Evolutionary conservation across 2,888 invertebrate genomes (phyloP).

Genomic region (Pinctada fucata): DNA sequence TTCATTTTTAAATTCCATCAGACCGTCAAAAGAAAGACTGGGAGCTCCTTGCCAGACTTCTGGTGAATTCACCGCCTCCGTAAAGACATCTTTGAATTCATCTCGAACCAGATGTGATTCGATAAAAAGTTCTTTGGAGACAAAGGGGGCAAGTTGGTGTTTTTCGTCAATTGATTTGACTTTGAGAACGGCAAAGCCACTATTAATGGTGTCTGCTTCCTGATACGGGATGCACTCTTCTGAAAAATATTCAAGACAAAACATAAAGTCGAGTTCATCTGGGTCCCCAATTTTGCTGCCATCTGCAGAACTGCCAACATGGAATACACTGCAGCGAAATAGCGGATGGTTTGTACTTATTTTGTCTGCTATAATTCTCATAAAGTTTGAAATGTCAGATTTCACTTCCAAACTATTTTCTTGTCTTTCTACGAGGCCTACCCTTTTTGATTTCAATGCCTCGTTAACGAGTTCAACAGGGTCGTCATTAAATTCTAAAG

Average conservation of each 20-base stretch:
- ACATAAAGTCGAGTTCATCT: slow-evolving; percentile 18
- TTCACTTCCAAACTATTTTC: slow-evolving; percentile 4
- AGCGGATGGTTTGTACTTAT: neutral
- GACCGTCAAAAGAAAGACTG: slow-evolving; percentile 15
- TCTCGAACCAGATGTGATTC: slow-evolving; percentile 20
- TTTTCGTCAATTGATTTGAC: slow-evolving; percentile 1
- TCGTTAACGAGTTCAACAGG: slow-evolving; percentile 10
- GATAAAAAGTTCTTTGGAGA: slow-evolving; percentile 3
- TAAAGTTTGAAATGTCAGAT: slow-evolving; percentile 3
- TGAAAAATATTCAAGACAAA: slow-evolving; percentile 20
- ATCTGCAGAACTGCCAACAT: slow-evolving; percentile 17
- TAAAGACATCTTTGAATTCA: slow-evolving; percentile 12
- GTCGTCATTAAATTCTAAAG: neutral
- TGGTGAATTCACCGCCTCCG: slow-evolving; percentile 11
- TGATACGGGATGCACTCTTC: slow-evolving; percentile 18
- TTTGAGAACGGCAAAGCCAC: slow-evolving; percentile 16
- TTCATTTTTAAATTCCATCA: slow-evolving; percentile 7
- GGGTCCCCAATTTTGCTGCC: slow-evolving; percentile 18
- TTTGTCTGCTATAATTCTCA: slow-evolving; percentile 7
- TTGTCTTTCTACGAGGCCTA: neutral
- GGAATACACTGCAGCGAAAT: slow-evolving; percentile 15
- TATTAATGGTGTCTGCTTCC: neutral
- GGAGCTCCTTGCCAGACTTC: slow-evolving; percentile 1
- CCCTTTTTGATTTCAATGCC: neutral
- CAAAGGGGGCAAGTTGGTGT: neutral